Evolutionary conservation across 1,140 invertebrate species (phyloP), one percentile per base, ranked within the genome.

Genomic region (Anagrus nilaparvatae): DNA sequence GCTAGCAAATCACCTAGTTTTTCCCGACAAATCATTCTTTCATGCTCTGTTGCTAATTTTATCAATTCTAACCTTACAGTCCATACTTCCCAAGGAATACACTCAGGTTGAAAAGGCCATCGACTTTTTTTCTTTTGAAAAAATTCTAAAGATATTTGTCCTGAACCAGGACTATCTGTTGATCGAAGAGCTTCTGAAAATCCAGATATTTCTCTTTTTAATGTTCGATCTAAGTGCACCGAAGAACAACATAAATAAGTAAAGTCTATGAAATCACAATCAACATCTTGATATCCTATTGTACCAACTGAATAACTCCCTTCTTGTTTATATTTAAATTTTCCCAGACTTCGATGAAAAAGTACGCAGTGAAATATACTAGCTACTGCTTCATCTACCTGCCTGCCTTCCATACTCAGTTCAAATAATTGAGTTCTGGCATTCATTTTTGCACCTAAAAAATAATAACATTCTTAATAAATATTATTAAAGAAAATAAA

Each of bases 71-170:
- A 71, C 46, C 87, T 81, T 1, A 97, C 76, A 16, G 89, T 95
- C 94, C 93, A 97, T 10, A 97, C 87, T 61, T 97, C 94, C 94
- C 94, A 97, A 0, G 93, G 89, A 54, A 92, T 88, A 56, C 82
- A 87, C 57, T 96, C 91, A 6, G 81, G 72, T 41, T 82, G 77
- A 54, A 95, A 91, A 6, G 82, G 79, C 89, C 91, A 96, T 33
- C 84, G 77, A 34, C 79, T 80, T 54, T 84, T 83, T 57, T 88
- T 90, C 59, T 84, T 89, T 59, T 94, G 87, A 69, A 89, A 96
- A 71, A 97, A 97, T 66, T 97, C 92, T 32, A 97, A 70, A 23
- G 86, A 89, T 50, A 97, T 96, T 65, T 95, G 84, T 2, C 86
- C 86, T 3, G 77, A 74, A 6, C 77, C 76, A 1, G 72, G 74